These are phyloP conservation scores for Porites lutea DNA, from an alignment of 64 coral and sea anemone species.

Conservation along the genomic window DNA sequence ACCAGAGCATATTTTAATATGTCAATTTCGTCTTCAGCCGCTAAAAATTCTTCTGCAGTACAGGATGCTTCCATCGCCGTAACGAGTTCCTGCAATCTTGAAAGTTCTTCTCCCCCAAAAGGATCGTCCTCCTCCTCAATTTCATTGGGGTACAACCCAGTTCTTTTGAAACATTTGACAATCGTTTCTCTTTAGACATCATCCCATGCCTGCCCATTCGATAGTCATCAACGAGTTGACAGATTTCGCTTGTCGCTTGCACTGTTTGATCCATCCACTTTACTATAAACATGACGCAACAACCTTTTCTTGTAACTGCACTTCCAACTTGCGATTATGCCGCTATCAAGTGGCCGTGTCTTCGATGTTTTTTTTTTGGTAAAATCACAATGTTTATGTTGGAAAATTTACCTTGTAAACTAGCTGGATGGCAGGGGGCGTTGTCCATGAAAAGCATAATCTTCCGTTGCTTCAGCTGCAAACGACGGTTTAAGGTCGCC, in stretches of 20 bases:
- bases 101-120: neutral
- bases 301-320: conserved; percentile 21
- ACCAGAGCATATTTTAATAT: neutral
- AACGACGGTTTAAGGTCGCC: neutral
- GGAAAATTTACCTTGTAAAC: conserved; percentile 12
- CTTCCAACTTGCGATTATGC: conserved; percentile 32
- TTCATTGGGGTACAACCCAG: too few relatives aligned
- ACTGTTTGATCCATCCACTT: conserved; percentile 19
- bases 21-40: neutral
- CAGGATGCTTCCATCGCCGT: neutral
- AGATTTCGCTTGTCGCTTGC: conserved; percentile 39
- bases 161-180: neutral
- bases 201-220: conserved; percentile 3
- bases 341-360: conserved; percentile 26
- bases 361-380: conserved; percentile 30
- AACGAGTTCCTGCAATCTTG: neutral
- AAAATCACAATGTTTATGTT: conserved; percentile 36
- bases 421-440: conserved; percentile 15
- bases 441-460: conserved; percentile 48
- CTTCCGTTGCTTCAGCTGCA: conserved; percentile 17
- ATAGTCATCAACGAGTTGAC: conserved; percentile 26
- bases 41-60: neutral
- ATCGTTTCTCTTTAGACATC: conserved; percentile 26
- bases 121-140: too few relatives aligned
- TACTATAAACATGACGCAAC: conserved; percentile 20